A percentile compares a stretch with the other conserved stretches of the same genome.
Evolutionary conservation across 2,113 vertebrate species (phyloP).

Genomic region (Bos taurus): DNA sequence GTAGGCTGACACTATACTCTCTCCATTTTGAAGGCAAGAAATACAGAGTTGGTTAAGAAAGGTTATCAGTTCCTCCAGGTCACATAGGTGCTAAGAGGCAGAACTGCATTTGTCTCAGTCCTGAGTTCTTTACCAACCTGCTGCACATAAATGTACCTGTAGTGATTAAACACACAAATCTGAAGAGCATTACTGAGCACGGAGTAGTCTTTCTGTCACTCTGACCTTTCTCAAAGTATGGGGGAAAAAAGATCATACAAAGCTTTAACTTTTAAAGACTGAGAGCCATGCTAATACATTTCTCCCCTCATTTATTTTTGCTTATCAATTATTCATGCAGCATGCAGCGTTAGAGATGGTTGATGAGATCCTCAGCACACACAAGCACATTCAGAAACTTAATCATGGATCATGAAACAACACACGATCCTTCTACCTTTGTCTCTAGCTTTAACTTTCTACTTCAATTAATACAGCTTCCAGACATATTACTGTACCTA

Average conservation of each 20-base stretch:
- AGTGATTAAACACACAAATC: not conserved
- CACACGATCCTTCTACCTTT: not conserved
- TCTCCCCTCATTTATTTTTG: not conserved
- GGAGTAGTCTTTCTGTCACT: not conserved
- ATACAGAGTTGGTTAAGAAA: not conserved
- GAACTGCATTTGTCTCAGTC: not conserved
- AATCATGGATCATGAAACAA: not conserved
- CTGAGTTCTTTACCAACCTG: not conserved
- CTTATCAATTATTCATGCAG: conserved; percentile 40
- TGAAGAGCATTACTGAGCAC: not conserved
- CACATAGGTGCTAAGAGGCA: not conserved
- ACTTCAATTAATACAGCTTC: conserved; percentile 17
- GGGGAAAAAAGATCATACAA: not conserved
- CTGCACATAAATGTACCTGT: fast-evolving
- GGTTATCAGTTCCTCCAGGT: not conserved
- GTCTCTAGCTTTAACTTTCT: not conserved
- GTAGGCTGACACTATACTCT: not conserved
- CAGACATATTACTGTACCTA: conserved; percentile 5
- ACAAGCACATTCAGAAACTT: not conserved
- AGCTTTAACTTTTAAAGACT: conserved; percentile 11
- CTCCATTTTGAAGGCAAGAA: not conserved
- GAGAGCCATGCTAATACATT: not conserved
- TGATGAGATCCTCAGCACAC: not conserved
- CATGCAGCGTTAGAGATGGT: not conserved
- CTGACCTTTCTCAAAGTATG: not conserved